Evolutionary conservation across 2,113 vertebrate genomes (phyloP).

Genomic region (Psammodynastes pulverulentus): DNA sequence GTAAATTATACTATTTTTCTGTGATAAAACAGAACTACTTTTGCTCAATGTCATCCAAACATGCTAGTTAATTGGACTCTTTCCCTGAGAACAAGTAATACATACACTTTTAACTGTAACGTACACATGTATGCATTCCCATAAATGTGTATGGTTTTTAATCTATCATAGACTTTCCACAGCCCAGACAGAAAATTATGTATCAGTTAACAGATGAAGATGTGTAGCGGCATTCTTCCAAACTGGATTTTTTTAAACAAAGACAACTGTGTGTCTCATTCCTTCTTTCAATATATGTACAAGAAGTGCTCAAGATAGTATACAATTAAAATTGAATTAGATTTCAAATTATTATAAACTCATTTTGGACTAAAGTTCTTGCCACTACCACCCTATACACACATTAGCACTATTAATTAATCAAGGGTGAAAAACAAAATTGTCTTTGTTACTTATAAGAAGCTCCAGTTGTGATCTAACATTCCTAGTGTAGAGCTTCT

Average conservation of each 20-base stretch:
- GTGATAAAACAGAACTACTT: conserved; percentile 41
- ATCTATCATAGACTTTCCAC: not conserved
- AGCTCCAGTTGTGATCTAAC: not conserved
- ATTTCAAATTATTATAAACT: not conserved
- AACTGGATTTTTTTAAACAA: not conserved
- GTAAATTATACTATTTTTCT: conserved; percentile 39
- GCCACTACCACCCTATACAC: not conserved
- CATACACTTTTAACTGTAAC: not conserved
- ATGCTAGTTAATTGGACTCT: conserved; percentile 36
- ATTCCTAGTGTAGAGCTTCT: not conserved
- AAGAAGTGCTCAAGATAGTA: not conserved
- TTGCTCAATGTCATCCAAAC: conserved; percentile 21
- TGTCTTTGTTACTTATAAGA: not conserved
- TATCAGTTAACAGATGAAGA: not conserved
- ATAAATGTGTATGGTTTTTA: conserved; percentile 13
- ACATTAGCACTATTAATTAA: not conserved
- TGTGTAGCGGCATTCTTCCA: not conserved
- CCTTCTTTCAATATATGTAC: not conserved
- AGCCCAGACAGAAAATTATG: not conserved
- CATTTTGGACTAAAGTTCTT: not conserved
- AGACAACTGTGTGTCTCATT: not conserved
- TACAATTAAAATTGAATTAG: not conserved
- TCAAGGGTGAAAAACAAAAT: not conserved
- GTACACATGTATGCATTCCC: not conserved
- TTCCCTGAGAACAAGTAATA: conserved; percentile 29